Evolutionary conservation across 2,797 vertebrate genomes (phyloP), one percentile per base, ranked within the genome.

Genomic region (Myotis myotis): DNA sequence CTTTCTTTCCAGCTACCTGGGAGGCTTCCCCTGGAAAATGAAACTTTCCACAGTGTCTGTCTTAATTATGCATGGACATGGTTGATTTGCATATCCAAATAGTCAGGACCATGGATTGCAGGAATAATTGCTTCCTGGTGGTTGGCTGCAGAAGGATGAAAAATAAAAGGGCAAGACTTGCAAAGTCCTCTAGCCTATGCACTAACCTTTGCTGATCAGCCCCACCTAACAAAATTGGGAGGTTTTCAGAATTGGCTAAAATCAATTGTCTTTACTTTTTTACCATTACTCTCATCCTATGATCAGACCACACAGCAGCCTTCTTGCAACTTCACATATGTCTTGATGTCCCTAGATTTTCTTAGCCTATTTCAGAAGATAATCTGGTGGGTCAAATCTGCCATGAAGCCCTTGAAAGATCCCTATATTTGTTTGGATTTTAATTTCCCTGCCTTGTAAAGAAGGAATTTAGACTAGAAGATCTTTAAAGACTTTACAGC

Each of bases 71-170:
- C 92, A 93, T 1, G 82, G 92, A 78, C 60, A 90, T 70, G 92
- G 90, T 92, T 86, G 90, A 95, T 97, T 92, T 96, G 88, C 94
- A 83, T 96, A 91, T 89, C 78, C 93, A 97, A 95, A 97, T 92
- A 93, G 62, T 82, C 78, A 93, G 88, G 87, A 38, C 66, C 0
- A 0, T 86, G 87, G 85, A 90, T 47, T 13, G 1, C 60, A 90
- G 4, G 36, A 93, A 78, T 87, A 92, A 94, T 94, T 93, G 49
- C 55, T 83, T 53, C 44, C 71, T 74, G 71, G 12, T 64, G 25
- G 47, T 79, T 87, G 96, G 30, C 44, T 96, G 28, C 17, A 93
- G 68, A 62, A 86, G 41, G 25, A 75, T 64, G 28, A 22, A 49
- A 66, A 74, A 75, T 78, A 79, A 75, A 57, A 44, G 19, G 33